Conservation (phyloP, 2,888 invertebrate species). For the Acleris sparsana region DNA sequence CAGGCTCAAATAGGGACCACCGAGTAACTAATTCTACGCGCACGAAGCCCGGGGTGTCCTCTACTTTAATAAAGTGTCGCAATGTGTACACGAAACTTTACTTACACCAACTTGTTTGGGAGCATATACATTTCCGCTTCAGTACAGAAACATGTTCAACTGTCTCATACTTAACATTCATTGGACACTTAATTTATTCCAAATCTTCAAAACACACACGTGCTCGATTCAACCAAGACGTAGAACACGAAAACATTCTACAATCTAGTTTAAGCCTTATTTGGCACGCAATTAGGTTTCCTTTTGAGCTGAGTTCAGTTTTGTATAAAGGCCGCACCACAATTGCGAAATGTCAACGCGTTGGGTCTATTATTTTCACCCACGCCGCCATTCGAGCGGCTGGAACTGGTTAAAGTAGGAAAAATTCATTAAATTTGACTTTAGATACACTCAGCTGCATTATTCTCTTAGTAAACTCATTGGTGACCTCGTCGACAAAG, state of each 20-base stretch:
- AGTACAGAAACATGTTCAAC: background rate
- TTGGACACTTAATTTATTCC: slow-evolving; percentile 29
- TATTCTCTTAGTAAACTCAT: too few species aligned
- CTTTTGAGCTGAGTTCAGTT: background rate
- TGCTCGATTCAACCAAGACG: slow-evolving; percentile 15
- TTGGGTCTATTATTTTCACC: slow-evolving; percentile 70
- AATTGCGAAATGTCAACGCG: slow-evolving; percentile 72
- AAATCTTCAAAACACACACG: slow-evolving; percentile 29
- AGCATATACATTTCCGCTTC: too few species aligned
- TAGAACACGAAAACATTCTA: background rate
- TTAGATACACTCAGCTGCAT: background rate
- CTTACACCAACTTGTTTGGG: too few species aligned
- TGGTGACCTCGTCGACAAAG: too few species aligned
- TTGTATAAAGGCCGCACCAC: slow-evolving; percentile 38
- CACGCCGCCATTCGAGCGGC: slow-evolving; percentile 62
- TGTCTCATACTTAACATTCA: slow-evolving; percentile 16
- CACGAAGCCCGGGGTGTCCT: too few species aligned
- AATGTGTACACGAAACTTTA: too few species aligned
- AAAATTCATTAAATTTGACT: slow-evolving; percentile 29
- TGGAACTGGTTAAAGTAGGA: slow-evolving; percentile 26
- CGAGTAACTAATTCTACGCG: too few species aligned
- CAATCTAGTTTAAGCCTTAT: slow-evolving; percentile 13
- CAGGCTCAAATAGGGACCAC: too few species aligned
- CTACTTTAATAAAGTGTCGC: too few species aligned
- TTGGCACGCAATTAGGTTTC: background rate